Evolutionary conservation across 1,140 invertebrate species (phyloP).

Genomic region (Scylla paramamosain): DNA sequence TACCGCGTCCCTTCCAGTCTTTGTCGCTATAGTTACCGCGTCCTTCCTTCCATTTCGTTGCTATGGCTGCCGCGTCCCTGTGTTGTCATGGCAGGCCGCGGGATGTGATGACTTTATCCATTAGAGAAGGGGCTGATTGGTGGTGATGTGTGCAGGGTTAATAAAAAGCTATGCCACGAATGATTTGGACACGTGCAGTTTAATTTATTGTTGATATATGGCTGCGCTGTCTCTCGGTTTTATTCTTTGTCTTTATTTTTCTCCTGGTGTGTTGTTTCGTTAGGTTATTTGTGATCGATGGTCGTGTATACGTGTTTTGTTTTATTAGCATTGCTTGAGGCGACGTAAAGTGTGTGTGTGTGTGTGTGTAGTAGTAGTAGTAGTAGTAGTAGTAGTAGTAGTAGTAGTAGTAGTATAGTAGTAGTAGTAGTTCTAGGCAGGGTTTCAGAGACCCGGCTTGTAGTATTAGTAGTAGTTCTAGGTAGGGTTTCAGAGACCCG

Average conservation of each 20-base stretch:
- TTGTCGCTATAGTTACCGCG: background rate
- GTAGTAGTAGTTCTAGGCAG: no score
- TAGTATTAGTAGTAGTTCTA: no score
- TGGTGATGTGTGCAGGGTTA: background rate
- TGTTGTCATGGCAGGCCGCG: background rate
- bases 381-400: no score
- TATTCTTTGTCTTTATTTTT: background rate
- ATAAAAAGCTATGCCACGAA: background rate
- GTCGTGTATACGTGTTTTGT: no score
- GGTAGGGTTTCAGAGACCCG: no score
- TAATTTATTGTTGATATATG: background rate
- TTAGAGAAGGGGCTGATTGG: background rate
- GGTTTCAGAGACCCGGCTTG: no score
- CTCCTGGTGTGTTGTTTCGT: background rate
- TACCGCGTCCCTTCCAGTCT: background rate
- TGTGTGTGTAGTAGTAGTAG: no score
- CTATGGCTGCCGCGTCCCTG: background rate
- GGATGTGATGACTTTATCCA: background rate
- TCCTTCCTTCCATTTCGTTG: background rate
- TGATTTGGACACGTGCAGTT: background rate
- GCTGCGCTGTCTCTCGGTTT: background rate
- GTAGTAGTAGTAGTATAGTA: no score
- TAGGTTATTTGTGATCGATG: background rate
- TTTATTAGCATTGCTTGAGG: no score
- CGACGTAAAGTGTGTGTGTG: no score